These are phyloP conservation scores for Chaetops frenatus DNA, from an alignment of 2,113 vertebrate genomes.

Conservation along the genomic window DNA sequence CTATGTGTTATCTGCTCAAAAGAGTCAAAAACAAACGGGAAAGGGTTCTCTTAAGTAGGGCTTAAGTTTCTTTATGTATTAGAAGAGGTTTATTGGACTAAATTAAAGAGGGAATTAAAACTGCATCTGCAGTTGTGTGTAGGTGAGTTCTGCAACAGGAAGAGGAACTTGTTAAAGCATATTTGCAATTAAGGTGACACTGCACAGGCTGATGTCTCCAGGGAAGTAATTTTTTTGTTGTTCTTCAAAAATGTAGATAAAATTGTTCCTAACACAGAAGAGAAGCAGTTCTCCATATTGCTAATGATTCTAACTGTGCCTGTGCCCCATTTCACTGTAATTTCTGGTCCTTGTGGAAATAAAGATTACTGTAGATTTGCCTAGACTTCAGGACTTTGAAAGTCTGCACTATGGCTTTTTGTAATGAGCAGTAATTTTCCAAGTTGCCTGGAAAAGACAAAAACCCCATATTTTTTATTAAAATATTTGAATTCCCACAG, in stretches of 20 bases:
- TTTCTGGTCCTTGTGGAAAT: not conserved
- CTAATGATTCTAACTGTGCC: not conserved
- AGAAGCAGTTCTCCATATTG: not conserved
- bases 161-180: not conserved
- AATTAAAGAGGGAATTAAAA: not conserved
- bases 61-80: not conserved
- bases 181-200: not conserved
- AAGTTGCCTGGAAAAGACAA: not conserved
- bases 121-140: not conserved
- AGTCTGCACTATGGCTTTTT: accelerated
- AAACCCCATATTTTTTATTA: not conserved
- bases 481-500: slow-evolving; percentile 65
- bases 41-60: not conserved
- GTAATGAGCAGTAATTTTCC: not conserved
- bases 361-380: not conserved
- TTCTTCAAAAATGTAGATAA: not conserved
- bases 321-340: not conserved
- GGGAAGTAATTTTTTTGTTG: not conserved
- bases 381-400: not conserved
- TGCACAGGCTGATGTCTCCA: not conserved
- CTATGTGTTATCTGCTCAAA: not conserved
- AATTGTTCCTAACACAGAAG: not conserved
- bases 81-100: not conserved
- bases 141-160: not conserved
- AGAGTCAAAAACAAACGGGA: not conserved